Conservation (phyloP, 2,113 vertebrate genomes). For the Falcunculus frontatus region DNA sequence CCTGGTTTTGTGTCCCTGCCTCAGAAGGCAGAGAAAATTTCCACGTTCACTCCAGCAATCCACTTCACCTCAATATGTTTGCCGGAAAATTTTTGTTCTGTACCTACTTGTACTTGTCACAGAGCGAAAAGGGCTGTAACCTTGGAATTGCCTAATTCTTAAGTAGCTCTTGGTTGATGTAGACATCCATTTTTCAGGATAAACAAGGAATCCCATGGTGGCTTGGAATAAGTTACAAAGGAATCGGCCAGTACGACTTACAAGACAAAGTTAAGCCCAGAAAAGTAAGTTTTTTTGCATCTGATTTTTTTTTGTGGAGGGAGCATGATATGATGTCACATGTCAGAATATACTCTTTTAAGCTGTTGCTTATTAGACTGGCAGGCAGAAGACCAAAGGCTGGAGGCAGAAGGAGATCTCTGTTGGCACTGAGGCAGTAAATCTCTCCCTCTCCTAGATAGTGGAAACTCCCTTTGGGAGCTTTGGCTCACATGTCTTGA, state of each 20-base stretch:
- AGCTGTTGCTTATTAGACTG: not conserved
- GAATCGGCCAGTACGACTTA: conserved; percentile 94
- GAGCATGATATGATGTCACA: not conserved
- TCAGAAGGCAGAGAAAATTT: not conserved
- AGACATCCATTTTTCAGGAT: conserved; percentile 78
- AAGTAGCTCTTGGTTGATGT: not conserved
- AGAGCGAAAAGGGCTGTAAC: not conserved
- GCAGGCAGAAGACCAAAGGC: not conserved
- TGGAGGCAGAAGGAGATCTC: not conserved
- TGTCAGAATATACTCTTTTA: not conserved
- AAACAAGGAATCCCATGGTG: conserved; percentile 98
- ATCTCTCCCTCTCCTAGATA: not conserved
- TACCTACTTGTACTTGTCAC: conserved; percentile 21
- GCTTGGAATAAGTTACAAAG: conserved; percentile 97
- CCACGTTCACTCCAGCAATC: not conserved
- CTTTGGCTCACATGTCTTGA: not conserved
- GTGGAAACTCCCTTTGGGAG: not conserved
- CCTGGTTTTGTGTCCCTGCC: not conserved
- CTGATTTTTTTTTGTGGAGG: not conserved
- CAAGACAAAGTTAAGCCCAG: conserved; percentile 96
- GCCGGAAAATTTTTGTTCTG: not conserved
- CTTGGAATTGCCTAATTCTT: not conserved
- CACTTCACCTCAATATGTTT: conserved; percentile 14
- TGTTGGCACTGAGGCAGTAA: not conserved
- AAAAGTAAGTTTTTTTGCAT: conserved; percentile 77